These are phyloP conservation scores for Gasteruption jaculator DNA, from an alignment of 2,888 invertebrate species.

Conservation along the genomic window DNA sequence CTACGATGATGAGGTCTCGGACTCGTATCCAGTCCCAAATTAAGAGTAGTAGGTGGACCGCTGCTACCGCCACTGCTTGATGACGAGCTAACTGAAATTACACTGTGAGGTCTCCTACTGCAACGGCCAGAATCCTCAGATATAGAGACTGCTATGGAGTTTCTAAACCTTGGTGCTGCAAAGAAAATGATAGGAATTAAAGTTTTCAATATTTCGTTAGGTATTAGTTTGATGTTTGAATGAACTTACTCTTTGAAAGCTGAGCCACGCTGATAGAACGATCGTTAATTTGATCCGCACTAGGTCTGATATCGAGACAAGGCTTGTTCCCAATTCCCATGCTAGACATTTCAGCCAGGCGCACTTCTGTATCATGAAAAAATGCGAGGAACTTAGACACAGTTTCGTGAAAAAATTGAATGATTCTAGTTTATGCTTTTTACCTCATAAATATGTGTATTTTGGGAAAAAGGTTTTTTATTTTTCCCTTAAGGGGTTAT, in stretches of 20 bases:
- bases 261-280: conserved; percentile 74
- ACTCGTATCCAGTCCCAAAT: conserved; percentile 57
- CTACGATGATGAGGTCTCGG: conserved; percentile 65
- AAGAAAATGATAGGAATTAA: conserved; percentile 14
- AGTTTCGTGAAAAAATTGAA: no score
- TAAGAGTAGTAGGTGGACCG: conserved; percentile 50
- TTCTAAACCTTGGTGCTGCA: conserved; percentile 65
- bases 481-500: no score
- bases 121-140: conserved; percentile 60
- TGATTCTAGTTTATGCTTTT: no score
- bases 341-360: conserved; percentile 79
- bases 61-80: conserved; percentile 63
- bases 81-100: conserved; percentile 71
- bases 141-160: conserved; percentile 66
- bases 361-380: conserved; percentile 58
- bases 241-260: conserved; percentile 64
- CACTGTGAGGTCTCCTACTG: conserved; percentile 72
- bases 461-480: no score
- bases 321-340: conserved; percentile 87
- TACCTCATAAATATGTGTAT: no score
- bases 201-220: neutral
- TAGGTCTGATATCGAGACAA: conserved; percentile 77
- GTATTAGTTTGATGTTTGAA: neutral
- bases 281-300: conserved; percentile 78
- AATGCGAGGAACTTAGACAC: no score